A percentile compares a stretch with the other conserved stretches of the same genome.
These are phyloP conservation scores for Anastatus disparis DNA, from an alignment of 1,140 invertebrate genomes.

Conservation along the genomic window DNA sequence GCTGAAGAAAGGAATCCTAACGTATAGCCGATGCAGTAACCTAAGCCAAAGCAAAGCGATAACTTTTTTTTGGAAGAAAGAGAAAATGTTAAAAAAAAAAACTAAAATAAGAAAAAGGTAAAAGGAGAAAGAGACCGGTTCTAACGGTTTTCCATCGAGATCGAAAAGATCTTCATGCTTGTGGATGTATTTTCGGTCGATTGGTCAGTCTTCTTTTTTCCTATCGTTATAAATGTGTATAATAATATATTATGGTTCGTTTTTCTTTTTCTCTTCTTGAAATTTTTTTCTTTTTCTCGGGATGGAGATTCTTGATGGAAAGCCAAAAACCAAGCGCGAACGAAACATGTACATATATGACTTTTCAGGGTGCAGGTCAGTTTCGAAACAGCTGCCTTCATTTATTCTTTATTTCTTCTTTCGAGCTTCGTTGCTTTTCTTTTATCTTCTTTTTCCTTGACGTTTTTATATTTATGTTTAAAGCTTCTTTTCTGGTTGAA, in stretches of 20 bases:
- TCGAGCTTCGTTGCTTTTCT: background rate
- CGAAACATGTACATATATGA: conserved; percentile 10
- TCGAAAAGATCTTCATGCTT: background rate
- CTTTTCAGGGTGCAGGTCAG: conserved; percentile 50
- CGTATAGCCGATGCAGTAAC: background rate
- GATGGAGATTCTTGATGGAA: conserved; percentile 16
- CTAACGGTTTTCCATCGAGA: conserved; percentile 36
- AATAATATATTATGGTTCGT: too few relatives aligned
- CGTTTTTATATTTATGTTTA: too few relatives aligned
- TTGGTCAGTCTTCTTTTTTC: conserved; percentile 12
- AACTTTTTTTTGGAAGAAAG: background rate
- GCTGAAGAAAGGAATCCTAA: conserved; percentile 32
- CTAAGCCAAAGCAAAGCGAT: conserved; percentile 3
- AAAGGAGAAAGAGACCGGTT: conserved; percentile 21
- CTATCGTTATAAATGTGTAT: too few relatives aligned
- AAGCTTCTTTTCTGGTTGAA: too few relatives aligned
- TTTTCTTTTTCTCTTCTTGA: background rate
- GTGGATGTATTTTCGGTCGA: conserved; percentile 22
- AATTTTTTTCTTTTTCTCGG: background rate
- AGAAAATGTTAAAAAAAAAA: too few relatives aligned
- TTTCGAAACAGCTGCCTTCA: conserved; percentile 49
- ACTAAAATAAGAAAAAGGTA: too few relatives aligned
- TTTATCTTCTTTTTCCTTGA: background rate
- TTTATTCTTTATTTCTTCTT: background rate
- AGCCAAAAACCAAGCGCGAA: background rate